Conservation (phyloP, 2,797 vertebrate genomes). For the Myripristis jacobus region DNA sequence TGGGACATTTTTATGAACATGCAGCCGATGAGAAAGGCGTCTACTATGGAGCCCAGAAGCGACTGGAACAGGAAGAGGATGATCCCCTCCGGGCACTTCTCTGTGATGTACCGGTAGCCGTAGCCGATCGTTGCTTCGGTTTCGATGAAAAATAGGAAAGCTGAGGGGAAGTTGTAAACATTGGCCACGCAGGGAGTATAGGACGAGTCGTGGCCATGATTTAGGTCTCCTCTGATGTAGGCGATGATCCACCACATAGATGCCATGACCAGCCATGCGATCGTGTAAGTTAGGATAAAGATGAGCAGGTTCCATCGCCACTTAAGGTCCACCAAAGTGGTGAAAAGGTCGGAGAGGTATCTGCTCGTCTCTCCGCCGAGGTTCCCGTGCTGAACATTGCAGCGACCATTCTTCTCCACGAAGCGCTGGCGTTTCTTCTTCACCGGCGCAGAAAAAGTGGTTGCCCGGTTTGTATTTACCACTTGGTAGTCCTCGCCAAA, state of each 20-base stretch:
- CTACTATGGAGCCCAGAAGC: slow-evolving; percentile 91
- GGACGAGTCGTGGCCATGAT: slow-evolving; percentile 81
- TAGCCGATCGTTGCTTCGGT: slow-evolving; percentile 94
- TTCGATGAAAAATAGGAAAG: slow-evolving; percentile 95
- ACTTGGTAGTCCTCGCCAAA: slow-evolving; percentile 92
- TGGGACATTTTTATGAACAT: slow-evolving; percentile 98
- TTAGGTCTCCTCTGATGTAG: slow-evolving; percentile 89
- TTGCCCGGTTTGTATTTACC: slow-evolving; percentile 82
- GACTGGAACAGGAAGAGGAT: slow-evolving; percentile 94
- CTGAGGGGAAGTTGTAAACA: slow-evolving; percentile 94
- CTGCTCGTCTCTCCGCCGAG: slow-evolving; percentile 92
- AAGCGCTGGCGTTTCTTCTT: slow-evolving; percentile 92
- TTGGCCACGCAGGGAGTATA: slow-evolving; percentile 92
- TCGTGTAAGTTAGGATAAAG: slow-evolving; percentile 92
- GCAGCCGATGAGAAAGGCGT: slow-evolving; percentile 93
- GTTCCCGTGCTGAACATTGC: slow-evolving; percentile 93
- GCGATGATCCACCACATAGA: slow-evolving; percentile 96
- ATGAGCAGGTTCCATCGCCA: slow-evolving; percentile 95
- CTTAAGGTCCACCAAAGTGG: slow-evolving; percentile 92
- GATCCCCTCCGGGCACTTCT: slow-evolving; percentile 93
- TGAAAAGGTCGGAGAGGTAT: slow-evolving; percentile 92
- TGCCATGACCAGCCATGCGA: slow-evolving; percentile 94
- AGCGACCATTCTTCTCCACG: slow-evolving; percentile 94
- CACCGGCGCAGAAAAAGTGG: slow-evolving; percentile 79
- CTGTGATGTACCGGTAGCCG: slow-evolving; percentile 92